phyloP scores from a whole-genome alignment of 2,113 vertebrate species.

The Aviceda subcristata region DNA sequence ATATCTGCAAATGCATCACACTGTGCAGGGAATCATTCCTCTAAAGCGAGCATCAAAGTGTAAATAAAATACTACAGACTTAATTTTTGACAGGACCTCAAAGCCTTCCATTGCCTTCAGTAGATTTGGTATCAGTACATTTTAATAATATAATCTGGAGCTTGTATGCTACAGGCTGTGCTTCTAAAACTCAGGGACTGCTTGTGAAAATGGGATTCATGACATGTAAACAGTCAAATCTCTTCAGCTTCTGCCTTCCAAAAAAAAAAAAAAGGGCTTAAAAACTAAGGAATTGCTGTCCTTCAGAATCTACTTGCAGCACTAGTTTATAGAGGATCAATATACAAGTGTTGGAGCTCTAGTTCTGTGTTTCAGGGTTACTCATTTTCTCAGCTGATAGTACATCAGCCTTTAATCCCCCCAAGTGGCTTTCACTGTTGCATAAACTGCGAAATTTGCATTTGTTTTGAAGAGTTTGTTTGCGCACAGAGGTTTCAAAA shows the following conservation, averaged over 20 bases:
- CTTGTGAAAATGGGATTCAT: not conserved
- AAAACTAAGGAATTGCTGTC: not conserved
- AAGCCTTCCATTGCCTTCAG: accelerated
- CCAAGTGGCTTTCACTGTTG: slow-evolving; percentile 41
- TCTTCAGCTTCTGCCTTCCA: not conserved
- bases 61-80: not conserved
- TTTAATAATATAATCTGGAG: not conserved
- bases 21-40: not conserved
- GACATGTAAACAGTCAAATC: not conserved
- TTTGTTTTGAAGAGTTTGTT: slow-evolving; percentile 59
- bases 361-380: slow-evolving; percentile 36
- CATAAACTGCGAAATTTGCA: slow-evolving; percentile 56
- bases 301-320: not conserved
- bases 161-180: not conserved
- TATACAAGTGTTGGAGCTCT: slow-evolving; percentile 24
- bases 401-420: slow-evolving; percentile 60
- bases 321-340: slow-evolving; percentile 22
- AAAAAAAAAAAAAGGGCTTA: not conserved
- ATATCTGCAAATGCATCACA: not conserved
- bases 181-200: not conserved
- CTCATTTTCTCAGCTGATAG: slow-evolving; percentile 53
- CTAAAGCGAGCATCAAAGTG: not conserved
- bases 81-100: not conserved
- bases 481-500: slow-evolving; percentile 1
- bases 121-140: not conserved